Conservation (phyloP, 2,888 invertebrate species). For the Lasioglossum morio region DNA sequence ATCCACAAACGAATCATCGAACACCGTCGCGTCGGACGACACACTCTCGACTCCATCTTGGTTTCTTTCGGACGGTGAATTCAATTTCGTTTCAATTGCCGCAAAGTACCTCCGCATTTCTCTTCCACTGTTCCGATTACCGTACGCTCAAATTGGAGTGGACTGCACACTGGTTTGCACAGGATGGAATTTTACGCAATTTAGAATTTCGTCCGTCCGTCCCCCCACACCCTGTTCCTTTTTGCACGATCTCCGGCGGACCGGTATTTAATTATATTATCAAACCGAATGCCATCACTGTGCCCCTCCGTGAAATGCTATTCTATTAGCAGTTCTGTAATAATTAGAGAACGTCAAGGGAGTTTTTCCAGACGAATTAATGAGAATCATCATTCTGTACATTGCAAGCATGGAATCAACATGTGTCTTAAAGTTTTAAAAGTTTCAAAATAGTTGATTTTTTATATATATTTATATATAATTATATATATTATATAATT, state of each 20-base stretch:
- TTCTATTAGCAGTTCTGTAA: background rate
- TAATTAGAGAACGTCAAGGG: background rate
- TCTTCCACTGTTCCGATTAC: constrained; percentile 56
- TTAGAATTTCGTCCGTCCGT: background rate
- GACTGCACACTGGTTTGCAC: constrained; percentile 41
- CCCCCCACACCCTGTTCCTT: background rate
- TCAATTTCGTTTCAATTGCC: constrained; percentile 64
- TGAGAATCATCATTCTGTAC: no score
- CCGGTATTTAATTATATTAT: constrained; percentile 11
- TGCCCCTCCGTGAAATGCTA: background rate
- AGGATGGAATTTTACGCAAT: background rate
- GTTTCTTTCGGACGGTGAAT: constrained; percentile 54
- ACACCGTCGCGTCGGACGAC: constrained; percentile 46
- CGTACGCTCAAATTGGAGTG: constrained; percentile 36
- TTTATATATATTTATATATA: no score
- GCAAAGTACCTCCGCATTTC: constrained; percentile 58
- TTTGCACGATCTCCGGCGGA: background rate
- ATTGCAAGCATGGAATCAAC: no score
- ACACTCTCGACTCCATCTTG: constrained; percentile 30
- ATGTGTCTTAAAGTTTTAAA: no score
- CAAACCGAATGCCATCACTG: background rate
- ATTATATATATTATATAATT: no score
- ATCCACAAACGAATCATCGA: constrained; percentile 65
- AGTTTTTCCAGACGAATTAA: background rate
- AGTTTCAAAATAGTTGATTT: no score